A percentile compares a stretch with the other conserved stretches of the same genome.
Conservation (phyloP, 2,888 invertebrate species). For the Ormyrus labotus region DNA sequence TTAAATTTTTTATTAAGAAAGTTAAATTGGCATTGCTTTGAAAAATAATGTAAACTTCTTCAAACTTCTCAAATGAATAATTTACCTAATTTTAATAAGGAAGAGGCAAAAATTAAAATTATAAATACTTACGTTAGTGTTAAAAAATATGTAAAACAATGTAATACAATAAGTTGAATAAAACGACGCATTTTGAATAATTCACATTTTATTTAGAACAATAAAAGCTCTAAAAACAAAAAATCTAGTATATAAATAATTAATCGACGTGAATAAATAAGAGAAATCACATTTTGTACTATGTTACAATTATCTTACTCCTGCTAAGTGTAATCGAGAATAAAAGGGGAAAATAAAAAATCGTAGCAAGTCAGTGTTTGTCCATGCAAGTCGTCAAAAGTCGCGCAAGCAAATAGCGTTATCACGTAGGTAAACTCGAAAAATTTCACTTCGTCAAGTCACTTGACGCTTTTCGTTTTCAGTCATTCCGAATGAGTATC, state of each 20-base stretch:
- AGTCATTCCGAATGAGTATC: conserved; percentile 1
- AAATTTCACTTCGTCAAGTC: conserved; percentile 35
- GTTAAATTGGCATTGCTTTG: too few relatives aligned
- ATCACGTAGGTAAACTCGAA: conserved; percentile 10
- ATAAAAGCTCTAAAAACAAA: conserved; percentile 7
- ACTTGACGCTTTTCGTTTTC: conserved; percentile 26
- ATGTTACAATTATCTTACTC: conserved; percentile 16
- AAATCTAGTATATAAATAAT: conserved; percentile 7
- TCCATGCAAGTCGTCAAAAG: conserved; percentile 18
- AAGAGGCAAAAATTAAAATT: too few relatives aligned
- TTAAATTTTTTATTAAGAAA: too few relatives aligned
- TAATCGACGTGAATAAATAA: conserved; percentile 23
- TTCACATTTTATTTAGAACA: conserved; percentile 16
- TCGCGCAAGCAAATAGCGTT: conserved; percentile 13
- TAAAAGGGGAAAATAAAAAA: neutral
- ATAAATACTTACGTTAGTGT: too few relatives aligned
- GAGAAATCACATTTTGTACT: conserved; percentile 38
- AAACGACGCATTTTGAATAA: neutral
- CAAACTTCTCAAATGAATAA: too few relatives aligned
- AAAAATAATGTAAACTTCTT: too few relatives aligned
- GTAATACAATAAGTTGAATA: neutral
- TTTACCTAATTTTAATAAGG: too few relatives aligned
- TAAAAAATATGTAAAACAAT: too few relatives aligned
- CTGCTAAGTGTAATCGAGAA: neutral
- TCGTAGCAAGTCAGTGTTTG: conserved; percentile 13